phyloP scores from a whole-genome alignment of 2,113 vertebrate species.

The Pimephales promelas region DNA sequence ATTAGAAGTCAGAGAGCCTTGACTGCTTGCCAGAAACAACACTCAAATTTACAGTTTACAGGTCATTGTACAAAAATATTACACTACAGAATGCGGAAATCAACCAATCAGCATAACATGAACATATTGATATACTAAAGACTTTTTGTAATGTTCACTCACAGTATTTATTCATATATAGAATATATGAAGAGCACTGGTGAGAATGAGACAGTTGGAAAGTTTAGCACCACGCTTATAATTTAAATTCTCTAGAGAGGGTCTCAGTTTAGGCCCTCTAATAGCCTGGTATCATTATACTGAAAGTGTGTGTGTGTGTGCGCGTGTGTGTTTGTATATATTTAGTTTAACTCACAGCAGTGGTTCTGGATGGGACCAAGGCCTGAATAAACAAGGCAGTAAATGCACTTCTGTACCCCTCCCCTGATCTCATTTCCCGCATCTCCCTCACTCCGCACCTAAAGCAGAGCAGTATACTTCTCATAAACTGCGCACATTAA shows the following conservation, averaged over 20 bases:
- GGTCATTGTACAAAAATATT: not conserved
- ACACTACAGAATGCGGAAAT: not conserved
- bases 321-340: constrained; percentile 22
- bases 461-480: not conserved
- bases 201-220: constrained; percentile 48
- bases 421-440: constrained; percentile 66
- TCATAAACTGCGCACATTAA: not conserved
- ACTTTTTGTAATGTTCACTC: not conserved
- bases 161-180: not conserved
- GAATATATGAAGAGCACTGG: not conserved
- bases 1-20: not conserved
- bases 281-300: constrained; percentile 44
- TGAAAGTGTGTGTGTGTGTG: not conserved
- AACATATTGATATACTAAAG: not conserved
- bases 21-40: not conserved
- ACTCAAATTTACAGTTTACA: not conserved
- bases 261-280: constrained; percentile 51
- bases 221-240: constrained; percentile 35
- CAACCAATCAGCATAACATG: not conserved
- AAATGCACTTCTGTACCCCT: constrained; percentile 66
- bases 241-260: constrained; percentile 44
- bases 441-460: constrained; percentile 38
- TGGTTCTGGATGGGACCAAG: constrained; percentile 61
- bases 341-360: constrained; percentile 64
- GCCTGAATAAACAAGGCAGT: constrained; percentile 68